phyloP scores from a whole-genome alignment of 2,797 vertebrate genomes.

The Xyrichtys novacula region DNA sequence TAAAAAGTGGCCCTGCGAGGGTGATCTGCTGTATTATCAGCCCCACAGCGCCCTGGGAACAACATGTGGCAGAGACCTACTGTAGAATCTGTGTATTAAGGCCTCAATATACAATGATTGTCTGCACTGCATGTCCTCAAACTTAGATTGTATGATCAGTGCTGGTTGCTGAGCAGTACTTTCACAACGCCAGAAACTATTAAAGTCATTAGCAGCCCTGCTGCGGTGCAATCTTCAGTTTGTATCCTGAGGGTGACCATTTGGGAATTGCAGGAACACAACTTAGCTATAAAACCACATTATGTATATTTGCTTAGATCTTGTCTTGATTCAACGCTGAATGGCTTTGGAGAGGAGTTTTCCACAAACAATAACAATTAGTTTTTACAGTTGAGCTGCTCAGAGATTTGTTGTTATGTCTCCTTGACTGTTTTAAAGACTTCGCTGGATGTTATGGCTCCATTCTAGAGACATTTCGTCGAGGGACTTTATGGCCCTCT shows the following conservation, averaged over 20 bases:
- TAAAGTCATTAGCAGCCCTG: conserved; percentile 62
- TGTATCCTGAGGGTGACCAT: conserved; percentile 71
- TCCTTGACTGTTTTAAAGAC: conserved; percentile 78
- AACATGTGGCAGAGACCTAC: conserved; percentile 25
- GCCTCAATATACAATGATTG: conserved; percentile 45
- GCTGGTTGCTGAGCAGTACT: conserved; percentile 74
- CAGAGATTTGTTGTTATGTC: conserved; percentile 79
- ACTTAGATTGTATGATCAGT: conserved; percentile 66
- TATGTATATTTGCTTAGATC: conserved; percentile 63
- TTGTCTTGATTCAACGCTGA: conserved; percentile 58
- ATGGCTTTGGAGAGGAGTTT: conserved; percentile 68
- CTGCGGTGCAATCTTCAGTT: conserved; percentile 56
- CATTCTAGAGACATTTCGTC: conserved; percentile 68
- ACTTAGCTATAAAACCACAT: conserved; percentile 64
- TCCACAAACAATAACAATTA: conserved; percentile 73
- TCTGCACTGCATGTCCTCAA: conserved; percentile 39
- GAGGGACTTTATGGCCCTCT: conserved; percentile 73
- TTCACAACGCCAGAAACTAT: conserved; percentile 61
- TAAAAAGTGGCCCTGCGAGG: conserved; percentile 47
- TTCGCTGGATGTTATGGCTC: conserved; percentile 74
- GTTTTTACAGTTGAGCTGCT: conserved; percentile 79
- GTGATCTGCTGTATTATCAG: conserved; percentile 58
- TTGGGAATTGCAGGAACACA: conserved; percentile 64
- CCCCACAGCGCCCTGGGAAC: conserved; percentile 44
- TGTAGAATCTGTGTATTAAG: conserved; percentile 36